These are phyloP conservation scores for Marasmarcha lunaedactyla DNA, from an alignment of 2,888 invertebrate genomes.

Conservation along the genomic window DNA sequence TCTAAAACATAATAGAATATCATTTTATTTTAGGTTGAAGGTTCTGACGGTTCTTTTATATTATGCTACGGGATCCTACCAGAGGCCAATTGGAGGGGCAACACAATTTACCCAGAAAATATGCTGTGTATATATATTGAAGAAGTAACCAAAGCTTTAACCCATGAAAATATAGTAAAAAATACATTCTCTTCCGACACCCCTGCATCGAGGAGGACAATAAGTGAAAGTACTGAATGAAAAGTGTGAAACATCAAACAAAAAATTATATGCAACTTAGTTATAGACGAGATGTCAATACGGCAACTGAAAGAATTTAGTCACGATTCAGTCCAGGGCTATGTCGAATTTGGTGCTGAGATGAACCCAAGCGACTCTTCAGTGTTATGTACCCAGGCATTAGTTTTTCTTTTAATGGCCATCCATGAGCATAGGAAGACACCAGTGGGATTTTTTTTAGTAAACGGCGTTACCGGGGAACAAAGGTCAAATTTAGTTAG, in stretches of 20 bases:
- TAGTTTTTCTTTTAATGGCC: slow-evolving; percentile 11
- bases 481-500: background rate
- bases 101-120: too few relatives aligned
- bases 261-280: slow-evolving; percentile 1
- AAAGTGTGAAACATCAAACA: background rate
- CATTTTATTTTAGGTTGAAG: too few relatives aligned
- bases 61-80: too few relatives aligned
- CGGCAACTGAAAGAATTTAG: slow-evolving; percentile 5
- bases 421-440: slow-evolving; percentile 12
- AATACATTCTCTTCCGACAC: too few relatives aligned
- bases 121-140: too few relatives aligned
- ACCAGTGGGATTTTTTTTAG: slow-evolving; percentile 14
- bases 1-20: too few relatives aligned
- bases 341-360: slow-evolving; percentile 6
- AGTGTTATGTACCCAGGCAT: slow-evolving; percentile 6
- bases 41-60: too few relatives aligned
- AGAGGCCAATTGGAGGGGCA: too few relatives aligned
- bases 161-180: too few relatives aligned
- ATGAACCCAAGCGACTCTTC: slow-evolving; percentile 2
- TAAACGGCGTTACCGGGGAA: slow-evolving; percentile 7
- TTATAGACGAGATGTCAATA: slow-evolving; percentile 10
- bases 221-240: slow-evolving; percentile 4
- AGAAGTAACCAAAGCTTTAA: too few relatives aligned
- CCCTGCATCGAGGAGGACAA: too few relatives aligned
- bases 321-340: slow-evolving; percentile 6